A percentile compares a stretch with the other conserved stretches of the same genome.
Evolutionary conservation across 2,797 vertebrate genomes (phyloP).

Genomic region (Peromyscus melanophrys): DNA sequence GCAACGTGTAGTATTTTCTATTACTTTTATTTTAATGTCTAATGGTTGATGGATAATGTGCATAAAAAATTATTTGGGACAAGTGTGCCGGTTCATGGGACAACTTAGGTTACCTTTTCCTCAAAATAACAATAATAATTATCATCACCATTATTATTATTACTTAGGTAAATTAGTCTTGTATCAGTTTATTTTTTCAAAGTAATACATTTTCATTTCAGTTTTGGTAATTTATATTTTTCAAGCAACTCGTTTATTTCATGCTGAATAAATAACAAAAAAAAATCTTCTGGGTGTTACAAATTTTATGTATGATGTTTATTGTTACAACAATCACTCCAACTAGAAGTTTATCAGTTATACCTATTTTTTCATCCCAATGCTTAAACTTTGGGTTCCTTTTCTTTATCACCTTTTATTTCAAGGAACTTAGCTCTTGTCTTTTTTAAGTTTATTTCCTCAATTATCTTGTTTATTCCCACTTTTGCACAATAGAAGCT

Average conservation of each 20-base stretch:
- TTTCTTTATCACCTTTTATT: neutral
- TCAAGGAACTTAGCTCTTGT: neutral
- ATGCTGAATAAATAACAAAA: neutral
- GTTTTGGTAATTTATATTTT: neutral
- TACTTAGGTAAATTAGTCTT: neutral
- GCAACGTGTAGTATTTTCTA: neutral
- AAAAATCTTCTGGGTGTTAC: neutral
- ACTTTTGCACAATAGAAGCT: neutral
- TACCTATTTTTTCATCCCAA: neutral
- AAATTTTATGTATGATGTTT: neutral
- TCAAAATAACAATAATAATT: neutral
- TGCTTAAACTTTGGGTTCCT: neutral
- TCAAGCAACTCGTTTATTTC: neutral
- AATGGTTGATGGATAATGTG: neutral
- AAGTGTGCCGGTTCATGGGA: neutral
- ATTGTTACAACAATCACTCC: neutral
- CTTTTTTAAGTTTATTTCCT: neutral
- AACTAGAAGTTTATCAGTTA: neutral
- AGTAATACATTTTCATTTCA: neutral
- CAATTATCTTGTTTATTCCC: neutral
- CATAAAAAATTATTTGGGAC: neutral
- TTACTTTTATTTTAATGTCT: constrained; percentile 51
- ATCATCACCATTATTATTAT: neutral
- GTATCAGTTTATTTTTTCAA: neutral
- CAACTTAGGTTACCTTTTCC: neutral